Evolutionary conservation across 2,888 invertebrate genomes (phyloP).

Genomic region (Protonemura montana): DNA sequence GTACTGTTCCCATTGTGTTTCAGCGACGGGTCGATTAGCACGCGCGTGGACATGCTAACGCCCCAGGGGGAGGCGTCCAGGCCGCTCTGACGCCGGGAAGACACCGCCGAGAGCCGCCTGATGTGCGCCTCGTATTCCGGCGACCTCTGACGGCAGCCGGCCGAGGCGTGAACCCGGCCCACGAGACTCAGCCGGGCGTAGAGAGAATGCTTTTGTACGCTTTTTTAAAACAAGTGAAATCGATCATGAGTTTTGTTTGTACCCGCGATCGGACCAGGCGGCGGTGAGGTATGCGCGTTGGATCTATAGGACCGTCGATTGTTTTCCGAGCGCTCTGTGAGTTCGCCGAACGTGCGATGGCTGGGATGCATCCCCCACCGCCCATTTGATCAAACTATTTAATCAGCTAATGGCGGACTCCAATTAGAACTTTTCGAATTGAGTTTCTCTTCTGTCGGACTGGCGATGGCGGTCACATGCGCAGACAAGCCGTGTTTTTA

Average conservation of each 20-base stretch:
- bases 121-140: conserved; percentile 45
- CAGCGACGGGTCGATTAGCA: conserved; percentile 77
- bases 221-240: too few relatives aligned
- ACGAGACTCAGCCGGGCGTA: too few relatives aligned
- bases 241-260: too few relatives aligned
- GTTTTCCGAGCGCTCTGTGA: too few relatives aligned
- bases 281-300: too few relatives aligned
- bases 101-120: conserved; percentile 47
- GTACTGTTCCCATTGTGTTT: conserved; percentile 52
- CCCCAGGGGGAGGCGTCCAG: conserved; percentile 59
- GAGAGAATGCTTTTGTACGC: too few relatives aligned
- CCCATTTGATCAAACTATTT: background rate
- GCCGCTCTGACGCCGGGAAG: conserved; percentile 48
- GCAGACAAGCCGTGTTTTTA: too few relatives aligned
- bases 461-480: too few relatives aligned
- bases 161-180: background rate
- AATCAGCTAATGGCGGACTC: background rate
- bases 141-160: conserved; percentile 41
- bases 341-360: too few relatives aligned
- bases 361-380: background rate
- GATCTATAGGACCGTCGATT: too few relatives aligned
- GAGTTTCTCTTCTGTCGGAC: background rate
- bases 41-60: conserved; percentile 71
- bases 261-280: too few relatives aligned
- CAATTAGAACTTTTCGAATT: background rate